Base-by-base conservation (phyloP, 2,113 vertebrate genomes). In the Thinocorus orbignyianus region DNA sequence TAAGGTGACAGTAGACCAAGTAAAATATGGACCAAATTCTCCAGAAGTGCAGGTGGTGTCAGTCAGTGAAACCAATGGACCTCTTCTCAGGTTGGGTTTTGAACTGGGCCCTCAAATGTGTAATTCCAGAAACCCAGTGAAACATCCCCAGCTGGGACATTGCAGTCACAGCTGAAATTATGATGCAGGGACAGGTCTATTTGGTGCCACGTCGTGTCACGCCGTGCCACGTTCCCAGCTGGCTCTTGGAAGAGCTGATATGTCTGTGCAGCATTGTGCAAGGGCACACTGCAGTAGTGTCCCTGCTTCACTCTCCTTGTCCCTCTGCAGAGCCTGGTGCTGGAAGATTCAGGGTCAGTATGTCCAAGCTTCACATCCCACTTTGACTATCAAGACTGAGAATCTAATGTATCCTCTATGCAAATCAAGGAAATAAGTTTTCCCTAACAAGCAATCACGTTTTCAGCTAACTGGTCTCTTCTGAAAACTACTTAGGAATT, bases 211-310 rank as follows among this genome's bases (percentile, higher is more conserved):
- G 33, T 78, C 1, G 94, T 92, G 77, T 74, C 87, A 72, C 1
- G 11, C 25, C n/a, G n/a, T n/a, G n/a, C n/a, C 1, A 1, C 39
- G 64, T 62, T 69, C 64, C 78, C 96, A 92, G 91, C 91, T 95
- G 91, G n/a, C 19, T 42, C 60, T 83, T 83, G 80, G 41, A 70
- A 68, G 88, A 62, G 82, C 91, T 78, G 83, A 35, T 39, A 24
- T n/a, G 51, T 93, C 79, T 83, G 65, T 86, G 94, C 77, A 95
- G 86, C 93, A 76, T 49, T 95, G 94, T 96, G 80, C 64, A 78
- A 55, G 58, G 61, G 22, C 48, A 93, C 93, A 85, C 80, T 90
- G 82, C 60, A 49, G 24, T 1, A 76, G 77, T 72, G 94, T 79
- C 44, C 2, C 69, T 55, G 61, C 76, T 84, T 87, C 4, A 0